A percentile compares a stretch with the other conserved stretches of the same genome.
Conservation (phyloP, 2,888 invertebrate genomes). For the Morinoia aosen region DNA sequence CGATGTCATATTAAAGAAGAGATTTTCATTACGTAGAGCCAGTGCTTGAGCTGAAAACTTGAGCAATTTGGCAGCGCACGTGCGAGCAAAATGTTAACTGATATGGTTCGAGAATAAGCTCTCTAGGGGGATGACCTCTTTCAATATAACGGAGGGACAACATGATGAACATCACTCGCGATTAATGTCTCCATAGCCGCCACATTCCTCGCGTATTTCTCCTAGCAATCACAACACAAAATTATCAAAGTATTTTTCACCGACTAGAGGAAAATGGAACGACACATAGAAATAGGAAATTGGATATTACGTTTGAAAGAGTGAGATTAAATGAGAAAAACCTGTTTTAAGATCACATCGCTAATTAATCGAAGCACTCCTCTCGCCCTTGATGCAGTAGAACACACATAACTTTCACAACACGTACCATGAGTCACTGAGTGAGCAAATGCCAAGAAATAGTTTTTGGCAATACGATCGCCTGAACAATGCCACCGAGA, state of each 20-base stretch:
- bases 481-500: conserved; percentile 2
- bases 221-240: not conserved
- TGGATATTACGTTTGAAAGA: not conserved
- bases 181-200: not conserved
- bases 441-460: not conserved
- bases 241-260: not conserved
- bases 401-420: not conserved
- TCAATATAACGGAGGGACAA: not conserved
- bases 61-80: no score
- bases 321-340: not conserved
- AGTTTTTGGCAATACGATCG: conserved; percentile 40
- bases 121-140: no score
- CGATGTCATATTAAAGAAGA: no score
- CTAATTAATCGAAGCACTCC: not conserved
- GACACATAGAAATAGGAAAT: not conserved
- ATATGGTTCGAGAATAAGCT: no score
- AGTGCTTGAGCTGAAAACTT: no score
- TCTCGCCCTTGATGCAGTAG: not conserved
- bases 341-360: not conserved
- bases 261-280: not conserved
- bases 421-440: not conserved
- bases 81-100: no score
- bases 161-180: not conserved
- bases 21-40: no score
- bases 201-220: not conserved